Conservation (phyloP, 2,797 vertebrate species). For the Artibeus lituratus region DNA sequence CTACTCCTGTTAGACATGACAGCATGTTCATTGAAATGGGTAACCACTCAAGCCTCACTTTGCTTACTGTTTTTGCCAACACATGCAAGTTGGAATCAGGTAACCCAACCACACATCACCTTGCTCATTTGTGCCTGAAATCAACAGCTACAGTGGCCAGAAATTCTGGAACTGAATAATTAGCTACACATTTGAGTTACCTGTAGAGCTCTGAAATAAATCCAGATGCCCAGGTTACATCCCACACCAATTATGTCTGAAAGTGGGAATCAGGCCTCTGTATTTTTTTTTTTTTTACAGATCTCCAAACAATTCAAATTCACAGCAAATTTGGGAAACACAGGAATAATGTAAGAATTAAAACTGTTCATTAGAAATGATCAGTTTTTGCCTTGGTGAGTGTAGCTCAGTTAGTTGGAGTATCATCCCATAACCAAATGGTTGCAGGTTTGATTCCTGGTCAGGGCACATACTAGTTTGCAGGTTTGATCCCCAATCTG, state of each 20-base stretch:
- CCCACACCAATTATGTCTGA: neutral
- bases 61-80: neutral
- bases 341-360: neutral
- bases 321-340: neutral
- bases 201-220: neutral
- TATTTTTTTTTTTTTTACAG: neutral
- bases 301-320: neutral
- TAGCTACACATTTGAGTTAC: neutral
- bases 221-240: neutral
- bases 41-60: neutral
- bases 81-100: neutral
- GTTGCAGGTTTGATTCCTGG: too few relatives aligned
- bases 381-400: neutral
- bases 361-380: neutral
- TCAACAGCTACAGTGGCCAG: neutral
- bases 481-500: too few relatives aligned
- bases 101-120: neutral
- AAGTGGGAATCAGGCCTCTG: neutral
- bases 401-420: too few relatives aligned
- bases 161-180: neutral
- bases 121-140: neutral
- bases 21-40: neutral
- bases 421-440: too few relatives aligned
- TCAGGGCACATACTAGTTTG: too few relatives aligned
- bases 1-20: neutral